Evolutionary conservation across 2,113 vertebrate species (phyloP).

Genomic region (Menidia beryllina): DNA sequence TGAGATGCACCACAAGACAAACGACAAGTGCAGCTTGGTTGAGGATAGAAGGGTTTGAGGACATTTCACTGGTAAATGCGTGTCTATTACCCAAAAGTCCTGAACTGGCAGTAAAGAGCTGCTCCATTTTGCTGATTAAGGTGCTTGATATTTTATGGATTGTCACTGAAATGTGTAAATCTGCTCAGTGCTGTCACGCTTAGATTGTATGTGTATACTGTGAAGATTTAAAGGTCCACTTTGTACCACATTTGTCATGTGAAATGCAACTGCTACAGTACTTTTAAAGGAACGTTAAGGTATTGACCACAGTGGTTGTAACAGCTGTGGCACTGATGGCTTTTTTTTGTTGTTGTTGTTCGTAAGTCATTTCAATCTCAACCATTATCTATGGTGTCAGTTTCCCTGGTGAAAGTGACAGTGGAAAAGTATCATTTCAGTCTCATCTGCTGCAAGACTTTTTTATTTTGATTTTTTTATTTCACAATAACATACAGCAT

Average conservation of each 20-base stretch:
- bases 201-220: constrained; percentile 60
- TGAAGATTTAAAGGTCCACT: constrained; percentile 71
- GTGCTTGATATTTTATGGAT: constrained; percentile 66
- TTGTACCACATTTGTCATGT: constrained; percentile 68
- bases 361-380: constrained; percentile 17
- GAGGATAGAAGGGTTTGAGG: constrained; percentile 60
- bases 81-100: constrained; percentile 68
- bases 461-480: neutral
- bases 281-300: constrained; percentile 34
- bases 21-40: constrained; percentile 32
- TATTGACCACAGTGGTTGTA: constrained; percentile 40
- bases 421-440: neutral
- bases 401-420: constrained; percentile 30
- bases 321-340: constrained; percentile 4
- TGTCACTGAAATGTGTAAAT: constrained; percentile 73
- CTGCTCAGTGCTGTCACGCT: constrained; percentile 50
- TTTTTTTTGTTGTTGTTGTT: constrained; percentile 31
- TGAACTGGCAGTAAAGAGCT: constrained; percentile 58
- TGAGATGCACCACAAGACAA: constrained; percentile 43
- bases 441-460: neutral
- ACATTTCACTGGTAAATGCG: constrained; percentile 60
- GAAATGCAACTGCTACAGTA: constrained; percentile 55
- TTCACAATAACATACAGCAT: neutral
- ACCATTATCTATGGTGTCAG: constrained; percentile 27
- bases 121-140: constrained; percentile 75